Base-by-base conservation (phyloP, 2,797 vertebrate genomes). In the Smutsia gigantea region DNA sequence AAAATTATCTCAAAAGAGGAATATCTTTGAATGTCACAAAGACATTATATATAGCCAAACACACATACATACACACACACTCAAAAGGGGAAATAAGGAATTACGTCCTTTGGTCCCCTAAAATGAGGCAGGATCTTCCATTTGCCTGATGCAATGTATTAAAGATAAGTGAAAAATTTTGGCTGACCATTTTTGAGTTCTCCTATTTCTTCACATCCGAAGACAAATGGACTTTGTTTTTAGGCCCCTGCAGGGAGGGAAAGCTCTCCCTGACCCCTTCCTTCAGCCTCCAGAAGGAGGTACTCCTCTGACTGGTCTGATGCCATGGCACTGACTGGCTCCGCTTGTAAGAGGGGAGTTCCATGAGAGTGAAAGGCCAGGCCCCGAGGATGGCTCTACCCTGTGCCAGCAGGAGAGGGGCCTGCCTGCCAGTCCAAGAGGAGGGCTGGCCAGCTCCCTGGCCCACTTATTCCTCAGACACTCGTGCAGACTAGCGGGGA, bases 1-100 rank as follows among this genome's bases (percentile, higher is more conserved):
- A 93, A 71, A 71, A 79, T 94, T 61, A 57, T 53, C 74, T 79
- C 82, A 61, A 74, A 88, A 90, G 39, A 91, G 51, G 37, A 96
- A 51, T 69, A 96, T 21, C 18, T 69, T 15, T 69, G 86, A 75
- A 37, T 46, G 9, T 86, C 39, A 37, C 27, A 55, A 88, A 21
- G 63, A 90, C 5, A 34, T 19, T 83, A 66, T 42, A 59, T 34
- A 68, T 6, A 75, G 2, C 82, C 46, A 37, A 3, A 55, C n/a
- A 23, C n/a, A 68, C 17, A 46, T 9, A 63, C 27, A 57, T 25
- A 83, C 12, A 79, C 37, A 72, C 29, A 51, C 4, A 68, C 25
- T 81, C 23, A 49, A 46, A 68, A 87, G 87, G 49, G 57, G 49
- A 66, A 85, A 71, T 37, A 68, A 97, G 51, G 39, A 66, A 49